phyloP scores from a whole-genome alignment of 2,888 invertebrate species.

The Spialia ferax region DNA sequence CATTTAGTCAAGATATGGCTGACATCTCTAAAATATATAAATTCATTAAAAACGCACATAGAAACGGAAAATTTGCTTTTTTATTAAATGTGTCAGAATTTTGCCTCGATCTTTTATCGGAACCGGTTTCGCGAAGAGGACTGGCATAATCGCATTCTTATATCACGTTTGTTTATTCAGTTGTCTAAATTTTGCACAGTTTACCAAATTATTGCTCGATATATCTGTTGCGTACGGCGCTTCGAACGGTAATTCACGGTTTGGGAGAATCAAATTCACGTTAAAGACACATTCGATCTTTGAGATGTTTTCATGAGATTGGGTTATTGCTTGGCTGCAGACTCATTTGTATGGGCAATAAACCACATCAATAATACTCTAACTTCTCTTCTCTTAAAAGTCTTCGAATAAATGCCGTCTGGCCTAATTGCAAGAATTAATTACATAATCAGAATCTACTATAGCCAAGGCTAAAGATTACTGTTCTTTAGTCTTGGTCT shows the following conservation, averaged over 20 bases:
- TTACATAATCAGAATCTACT: no score
- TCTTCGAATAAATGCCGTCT: no score
- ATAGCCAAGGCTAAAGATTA: no score
- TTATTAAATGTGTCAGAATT: not conserved
- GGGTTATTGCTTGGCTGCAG: no score
- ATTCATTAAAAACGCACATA: not conserved
- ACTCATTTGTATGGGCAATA: no score
- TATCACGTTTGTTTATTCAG: constrained; percentile 23
- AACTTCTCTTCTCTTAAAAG: no score
- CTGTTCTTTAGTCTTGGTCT: no score
- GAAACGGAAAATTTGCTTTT: not conserved
- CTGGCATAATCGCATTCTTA: constrained; percentile 7
- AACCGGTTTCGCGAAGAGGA: constrained; percentile 2
- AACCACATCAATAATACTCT: no score
- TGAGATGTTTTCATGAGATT: no score
- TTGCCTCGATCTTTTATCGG: not conserved
- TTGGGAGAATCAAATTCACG: not conserved
- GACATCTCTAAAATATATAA: not conserved
- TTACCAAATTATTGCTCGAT: not conserved
- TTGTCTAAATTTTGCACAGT: constrained; percentile 8
- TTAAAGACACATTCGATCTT: no score
- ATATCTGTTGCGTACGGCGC: not conserved
- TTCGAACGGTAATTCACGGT: not conserved
- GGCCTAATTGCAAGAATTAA: no score
- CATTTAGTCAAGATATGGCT: no score